Conservation (phyloP, 2,888 invertebrate genomes). For the Papilio protenor region DNA sequence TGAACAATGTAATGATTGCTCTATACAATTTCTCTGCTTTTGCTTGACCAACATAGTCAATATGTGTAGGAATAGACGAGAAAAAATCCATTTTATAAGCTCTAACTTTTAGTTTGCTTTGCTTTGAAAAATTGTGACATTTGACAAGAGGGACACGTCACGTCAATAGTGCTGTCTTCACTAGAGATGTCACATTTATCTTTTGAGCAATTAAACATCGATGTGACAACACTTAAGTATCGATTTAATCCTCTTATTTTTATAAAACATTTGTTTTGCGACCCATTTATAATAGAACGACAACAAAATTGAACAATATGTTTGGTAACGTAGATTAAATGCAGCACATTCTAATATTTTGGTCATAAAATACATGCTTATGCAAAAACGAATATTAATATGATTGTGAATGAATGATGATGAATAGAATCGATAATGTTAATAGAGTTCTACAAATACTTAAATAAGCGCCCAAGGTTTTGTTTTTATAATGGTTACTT, state of each 20-base stretch:
- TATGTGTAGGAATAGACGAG: constrained; percentile 79
- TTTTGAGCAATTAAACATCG: not conserved
- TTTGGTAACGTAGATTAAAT: not conserved
- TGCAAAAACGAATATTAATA: too few relatives aligned
- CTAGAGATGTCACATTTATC: not conserved
- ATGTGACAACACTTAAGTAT: not conserved
- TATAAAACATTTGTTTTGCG: not conserved
- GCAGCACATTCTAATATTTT: not conserved
- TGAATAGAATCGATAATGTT: too few relatives aligned
- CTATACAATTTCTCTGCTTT: constrained; percentile 95
- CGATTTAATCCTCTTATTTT: not conserved
- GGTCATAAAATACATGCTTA: not conserved
- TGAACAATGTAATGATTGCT: constrained; percentile 95
- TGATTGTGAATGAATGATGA: too few relatives aligned
- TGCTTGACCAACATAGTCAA: constrained; percentile 95
- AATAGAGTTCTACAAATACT: too few relatives aligned
- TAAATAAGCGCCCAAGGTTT: too few relatives aligned
- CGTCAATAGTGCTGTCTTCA: constrained; percentile 9
- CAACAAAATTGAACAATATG: not conserved
- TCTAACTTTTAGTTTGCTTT: not conserved
- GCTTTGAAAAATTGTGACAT: constrained; percentile 21
- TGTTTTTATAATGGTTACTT: not conserved
- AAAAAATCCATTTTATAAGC: constrained; percentile 75
- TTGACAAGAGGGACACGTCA: constrained; percentile 38
- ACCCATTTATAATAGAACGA: not conserved